Base-by-base conservation (phyloP, 2,113 vertebrate species). In the Psephotus haematonotus region DNA sequence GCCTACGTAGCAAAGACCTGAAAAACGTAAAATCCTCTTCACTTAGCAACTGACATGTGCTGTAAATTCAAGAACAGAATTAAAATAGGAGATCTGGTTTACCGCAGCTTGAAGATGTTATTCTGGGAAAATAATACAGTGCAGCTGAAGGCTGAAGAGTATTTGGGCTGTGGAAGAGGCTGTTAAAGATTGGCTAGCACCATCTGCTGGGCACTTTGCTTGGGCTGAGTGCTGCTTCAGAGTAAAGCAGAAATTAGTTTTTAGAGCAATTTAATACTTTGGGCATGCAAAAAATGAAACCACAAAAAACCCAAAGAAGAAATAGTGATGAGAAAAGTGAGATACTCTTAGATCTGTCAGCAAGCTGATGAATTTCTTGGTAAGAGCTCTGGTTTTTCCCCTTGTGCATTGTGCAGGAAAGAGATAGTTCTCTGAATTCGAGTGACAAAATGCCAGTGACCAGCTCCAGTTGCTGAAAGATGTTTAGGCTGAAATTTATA, bases 171-270 rank as follows among this genome's bases (percentile, higher is more conserved):
- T 13, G 52, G 35, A 33, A 64, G 37, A 72, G 72, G 46, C 27
- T 49, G 62, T 90, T 75, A 31, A 8, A 86, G 47, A 47, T 31
- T 20, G 47, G 50, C 25, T 52, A 57, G 96, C 95, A 69, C 95
- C 95, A 95, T 90, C 96, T 97, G 78, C 83, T 96, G 95, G 90
- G 78, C 33, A 18, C 49, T 65, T 49, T 17, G 35, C 37, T 28
- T 6, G 15, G 39, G 41, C 76, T 57, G 35, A 31, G 65, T 37
- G 55, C 68, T 68, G 50, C 44, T 28, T 13, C 46, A 6, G 82
- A 47, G n/a, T 18, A 22, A 49, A 62, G 63, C 57, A n/a, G 7
- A 2, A 16, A 6, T 3, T 82, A 68, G 37, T 12, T 5, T 50
- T 41, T 22, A n/a, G 20, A 71, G 68, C 35, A 20, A 4, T 53